Evolutionary conservation across 1,140 invertebrate species (phyloP).

Genomic region (Oryctes rhinoceros): DNA sequence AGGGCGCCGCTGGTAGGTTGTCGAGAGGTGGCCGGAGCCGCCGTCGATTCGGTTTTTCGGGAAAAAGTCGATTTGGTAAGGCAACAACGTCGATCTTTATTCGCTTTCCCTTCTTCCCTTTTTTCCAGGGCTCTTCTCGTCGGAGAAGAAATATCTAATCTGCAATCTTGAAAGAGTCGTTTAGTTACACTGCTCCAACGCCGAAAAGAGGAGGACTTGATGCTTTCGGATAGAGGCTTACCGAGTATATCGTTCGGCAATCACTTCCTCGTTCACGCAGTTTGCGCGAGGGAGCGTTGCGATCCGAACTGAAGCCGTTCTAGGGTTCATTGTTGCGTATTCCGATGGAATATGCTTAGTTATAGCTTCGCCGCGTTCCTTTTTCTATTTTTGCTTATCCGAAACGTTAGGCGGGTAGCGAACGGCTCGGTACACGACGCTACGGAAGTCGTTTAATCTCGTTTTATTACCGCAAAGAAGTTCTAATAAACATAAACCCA

Average conservation of each 20-base stretch:
- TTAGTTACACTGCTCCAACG: conserved; percentile 47
- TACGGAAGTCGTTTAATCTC: conserved; percentile 19
- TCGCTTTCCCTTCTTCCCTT: background rate
- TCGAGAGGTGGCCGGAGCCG: conserved; percentile 6
- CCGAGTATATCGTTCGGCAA: conserved; percentile 47
- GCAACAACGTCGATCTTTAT: conserved; percentile 42
- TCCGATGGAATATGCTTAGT: background rate
- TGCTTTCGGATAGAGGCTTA: conserved; percentile 1
- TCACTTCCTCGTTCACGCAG: conserved; percentile 50
- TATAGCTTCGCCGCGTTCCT: background rate
- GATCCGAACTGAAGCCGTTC: too few relatives aligned
- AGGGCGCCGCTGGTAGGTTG: background rate
- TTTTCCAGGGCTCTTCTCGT: too few relatives aligned
- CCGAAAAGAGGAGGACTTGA: conserved; percentile 35
- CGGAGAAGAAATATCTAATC: conserved; percentile 52
- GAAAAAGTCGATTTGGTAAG: conserved; percentile 53
- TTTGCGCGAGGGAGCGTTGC: conserved; percentile 38
- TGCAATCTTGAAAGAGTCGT: conserved; percentile 54
- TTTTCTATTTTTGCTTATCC: conserved; percentile 37
- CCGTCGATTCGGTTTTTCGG: conserved; percentile 44
- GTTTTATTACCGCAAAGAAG: conserved; percentile 7
- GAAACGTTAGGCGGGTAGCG: background rate
- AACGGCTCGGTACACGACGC: background rate
- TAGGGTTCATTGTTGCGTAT: conserved; percentile 24
- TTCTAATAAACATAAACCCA: conserved; percentile 20